Base-by-base conservation (phyloP, 1,140 invertebrate genomes). In the Drosophila athabasca region DNA sequence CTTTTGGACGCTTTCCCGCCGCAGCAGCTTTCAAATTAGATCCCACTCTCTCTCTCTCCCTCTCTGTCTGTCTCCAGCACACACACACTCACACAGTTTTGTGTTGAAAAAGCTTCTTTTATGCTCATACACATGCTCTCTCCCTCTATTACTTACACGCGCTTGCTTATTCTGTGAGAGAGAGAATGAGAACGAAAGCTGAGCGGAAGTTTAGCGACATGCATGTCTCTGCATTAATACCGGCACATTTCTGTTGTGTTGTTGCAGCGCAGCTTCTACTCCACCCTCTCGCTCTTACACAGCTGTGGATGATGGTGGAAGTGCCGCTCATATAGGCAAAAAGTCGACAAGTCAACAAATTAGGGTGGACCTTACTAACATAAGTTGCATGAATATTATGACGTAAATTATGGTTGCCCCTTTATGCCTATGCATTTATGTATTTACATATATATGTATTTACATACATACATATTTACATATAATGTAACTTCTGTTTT, bases 21-120 rank as follows among this genome's bases (percentile, higher is more conserved):
- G 57, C 49, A 84, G 57, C 49, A 84, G 83, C 83, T 88, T 82
- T 88, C 54, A 69, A 81, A 87, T 88, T 87, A 87, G 83, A 88
- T 88, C 82, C 78, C 24, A 26, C 24, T 62, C 57, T 53, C 17
- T 26, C 9, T 49, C 35, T 29, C 13, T 15, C 15, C 24, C 43
- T 46, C 13, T 24, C 35, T 54, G 35, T 29, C 50, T 11, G 57
- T 29, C 43, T 64, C 76, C 44, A 51, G 41, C 71, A 58, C 81
- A 66, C 62, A 44, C 72, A 45, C 62, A 57, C 71, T 26, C 41
- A 57, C 62, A 68, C 64, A 74, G 54, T 60, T 62, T 22, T 55
- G 45, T 71, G 59, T 22, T 67, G 57, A 61, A 71, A 80, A 81
- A 74, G 76, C 80, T 84, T 57, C 53, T 79, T 24, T 50, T 26